Base-by-base conservation (phyloP, 2,888 invertebrate species). In the Cephus sareptanus region DNA sequence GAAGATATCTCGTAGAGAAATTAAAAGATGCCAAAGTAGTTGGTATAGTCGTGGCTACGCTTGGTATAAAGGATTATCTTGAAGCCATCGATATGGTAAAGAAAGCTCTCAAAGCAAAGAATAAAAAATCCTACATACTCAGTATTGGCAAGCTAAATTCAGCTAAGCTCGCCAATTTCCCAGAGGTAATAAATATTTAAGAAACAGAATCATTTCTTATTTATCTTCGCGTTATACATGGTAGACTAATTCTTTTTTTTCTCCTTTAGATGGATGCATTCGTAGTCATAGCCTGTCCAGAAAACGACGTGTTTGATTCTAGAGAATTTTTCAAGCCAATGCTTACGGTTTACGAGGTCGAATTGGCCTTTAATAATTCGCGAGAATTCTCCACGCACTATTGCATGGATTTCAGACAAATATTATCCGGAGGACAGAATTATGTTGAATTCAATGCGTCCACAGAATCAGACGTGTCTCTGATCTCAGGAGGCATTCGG, bases 71-170 rank as follows among this genome's bases (percentile, higher is more conserved):
- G 77, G 95, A 96, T 84, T 97, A 96, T 84, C 92, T 96, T 70
- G 94, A 95, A 78, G 94, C 96, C 12, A 95, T 98, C 13, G 93
- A 93, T n/a, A 93, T 95, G 78, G 92, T 98, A 84, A 96, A 96
- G 90, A 91, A 93, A 76, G 75, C 81, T 78, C 95, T 97, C 69
- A 94, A 94, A 86, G 91, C 93, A 1, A 95, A 96, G 78, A 95
- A 96, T 0, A 98, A 98, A 89, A 98, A 97, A 90, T 95, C 95
- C 82, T 98, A 99, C 89, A 95, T 97, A 74, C 95, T 99, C 77
- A 97, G 97, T 34, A 97, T 99, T 77, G 99, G 99, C 9, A 98
- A 98, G 90, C 96, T 98, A 4, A 99, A 98, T 92, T 96, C 97
- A 15, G 96, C 97, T 0, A 99, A 99, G 92, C 92, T 99, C 80